Conservation (phyloP, 2,797 vertebrate species). For the Aphelocoma californica region DNA sequence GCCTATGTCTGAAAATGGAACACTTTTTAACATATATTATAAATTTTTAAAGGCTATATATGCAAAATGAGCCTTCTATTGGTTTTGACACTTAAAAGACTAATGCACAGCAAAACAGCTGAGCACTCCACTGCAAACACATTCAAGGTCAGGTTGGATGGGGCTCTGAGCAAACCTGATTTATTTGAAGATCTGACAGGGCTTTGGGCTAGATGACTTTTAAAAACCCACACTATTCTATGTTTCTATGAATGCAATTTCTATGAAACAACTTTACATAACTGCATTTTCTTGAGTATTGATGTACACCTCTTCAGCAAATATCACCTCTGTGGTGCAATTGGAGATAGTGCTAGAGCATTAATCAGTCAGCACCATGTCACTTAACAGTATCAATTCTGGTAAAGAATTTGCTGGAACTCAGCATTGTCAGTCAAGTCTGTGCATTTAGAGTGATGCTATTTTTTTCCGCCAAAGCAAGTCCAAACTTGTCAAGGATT, state of each 20-base stretch:
- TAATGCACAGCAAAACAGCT: background rate
- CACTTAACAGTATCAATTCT: background rate
- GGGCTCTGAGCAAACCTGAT: background rate
- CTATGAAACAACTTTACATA: background rate
- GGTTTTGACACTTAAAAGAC: background rate
- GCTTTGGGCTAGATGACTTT: background rate
- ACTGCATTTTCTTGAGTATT: background rate
- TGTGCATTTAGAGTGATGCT: background rate
- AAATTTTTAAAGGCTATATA: background rate
- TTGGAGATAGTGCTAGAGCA: background rate
- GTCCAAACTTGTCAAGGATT: slow-evolving; percentile 34
- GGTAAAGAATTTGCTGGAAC: background rate
- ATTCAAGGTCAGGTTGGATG: background rate
- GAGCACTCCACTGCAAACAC: background rate
- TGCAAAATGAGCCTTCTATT: background rate
- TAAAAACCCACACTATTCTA: background rate
- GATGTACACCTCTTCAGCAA: background rate
- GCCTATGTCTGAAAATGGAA: background rate
- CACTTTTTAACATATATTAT: background rate
- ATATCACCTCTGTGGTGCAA: background rate
- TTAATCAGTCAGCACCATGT: background rate
- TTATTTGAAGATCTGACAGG: background rate
- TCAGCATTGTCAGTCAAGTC: slow-evolving; percentile 1
- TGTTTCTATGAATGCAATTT: background rate
- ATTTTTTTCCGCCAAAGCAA: slow-evolving; percentile 26